Base-by-base conservation (phyloP, 2,888 invertebrate genomes). In the Lobophora halterata region DNA sequence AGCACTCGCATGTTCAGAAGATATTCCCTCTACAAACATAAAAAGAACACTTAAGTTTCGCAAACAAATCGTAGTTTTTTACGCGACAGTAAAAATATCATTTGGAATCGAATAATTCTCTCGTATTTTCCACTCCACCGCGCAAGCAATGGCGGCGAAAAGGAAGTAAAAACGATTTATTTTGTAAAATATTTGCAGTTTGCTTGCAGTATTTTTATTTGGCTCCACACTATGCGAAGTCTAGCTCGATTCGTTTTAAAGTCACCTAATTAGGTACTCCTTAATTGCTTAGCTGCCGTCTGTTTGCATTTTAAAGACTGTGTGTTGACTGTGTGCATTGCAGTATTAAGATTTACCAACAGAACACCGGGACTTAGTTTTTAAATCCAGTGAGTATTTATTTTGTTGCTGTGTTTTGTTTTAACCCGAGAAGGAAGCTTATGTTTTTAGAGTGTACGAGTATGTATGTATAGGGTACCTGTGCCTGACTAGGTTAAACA, bases 181-280 rank as follows among this genome's bases (percentile, higher is more conserved):
- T 65, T 67, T 54, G 65, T 73, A 71, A 71, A 72, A 73, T 66
- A 72, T 76, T 73, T n/a, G n/a, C n/a, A n/a, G n/a, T n/a, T 3
- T 68, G 66, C 56, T 62, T 62, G 56, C 44, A 44, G 42, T 59
- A 49, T 64, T 73, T 73, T 71, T 66, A 61, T 65, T 69, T 52
- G 54, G 49, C 51, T 47, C 35, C 34, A 43, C 43, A 39, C 46
- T 48, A 44, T 54, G 58, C 55, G 51, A 55, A 58, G 47, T 48
- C 11, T 3, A 17, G 55, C 62, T 23, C 3, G 27, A 14, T 4
- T 9, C 27, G 38, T 33, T 26, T 32, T 27, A 28, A 23, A 32
- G 27, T 19, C 18, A 3, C 12, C 28, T 32, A 33, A 34, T 29
- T 29, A 29, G 20, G 29, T 33, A 26, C 19, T 31, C 26, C 31